Percentiles rank a stretch among this genome's conserved stretches.
Evolutionary conservation across 2,888 invertebrate species (phyloP).

Genomic region (Sinodicranocentrus sp.): DNA sequence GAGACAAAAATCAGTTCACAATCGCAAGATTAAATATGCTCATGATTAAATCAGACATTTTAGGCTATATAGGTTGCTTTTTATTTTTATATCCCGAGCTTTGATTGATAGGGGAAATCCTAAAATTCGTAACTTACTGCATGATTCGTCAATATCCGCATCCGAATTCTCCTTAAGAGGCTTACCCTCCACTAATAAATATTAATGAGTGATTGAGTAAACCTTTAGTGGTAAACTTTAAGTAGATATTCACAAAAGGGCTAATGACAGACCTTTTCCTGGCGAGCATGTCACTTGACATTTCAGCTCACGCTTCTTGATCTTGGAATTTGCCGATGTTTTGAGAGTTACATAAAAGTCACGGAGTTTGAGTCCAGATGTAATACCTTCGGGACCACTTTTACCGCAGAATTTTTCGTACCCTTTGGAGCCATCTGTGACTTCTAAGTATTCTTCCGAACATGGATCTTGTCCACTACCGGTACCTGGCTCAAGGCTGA

Average conservation of each 20-base stretch:
- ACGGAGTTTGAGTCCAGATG: constrained; percentile 30
- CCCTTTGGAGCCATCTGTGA: constrained; percentile 67
- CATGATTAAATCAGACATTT: no score
- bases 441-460: constrained; percentile 69
- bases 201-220: background rate
- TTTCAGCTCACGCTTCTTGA: constrained; percentile 42
- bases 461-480: constrained; percentile 52
- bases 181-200: constrained; percentile 23
- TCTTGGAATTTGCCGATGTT: background rate
- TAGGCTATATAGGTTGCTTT: no score
- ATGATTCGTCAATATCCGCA: constrained; percentile 50
- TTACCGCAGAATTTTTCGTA: constrained; percentile 61
- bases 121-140: constrained; percentile 59
- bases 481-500: constrained; percentile 38
- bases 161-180: constrained; percentile 34
- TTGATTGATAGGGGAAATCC: no score
- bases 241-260: no score
- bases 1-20: background rate
- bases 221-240: no score
- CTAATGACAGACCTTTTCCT: constrained; percentile 30
- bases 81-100: no score
- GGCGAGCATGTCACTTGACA: constrained; percentile 65
- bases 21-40: no score
- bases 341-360: constrained; percentile 63
- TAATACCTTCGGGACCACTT: constrained; percentile 26